A percentile compares a stretch with the other conserved stretches of the same genome.
Conservation (phyloP, 1,140 invertebrate genomes). For the Drosophila ambigua region DNA sequence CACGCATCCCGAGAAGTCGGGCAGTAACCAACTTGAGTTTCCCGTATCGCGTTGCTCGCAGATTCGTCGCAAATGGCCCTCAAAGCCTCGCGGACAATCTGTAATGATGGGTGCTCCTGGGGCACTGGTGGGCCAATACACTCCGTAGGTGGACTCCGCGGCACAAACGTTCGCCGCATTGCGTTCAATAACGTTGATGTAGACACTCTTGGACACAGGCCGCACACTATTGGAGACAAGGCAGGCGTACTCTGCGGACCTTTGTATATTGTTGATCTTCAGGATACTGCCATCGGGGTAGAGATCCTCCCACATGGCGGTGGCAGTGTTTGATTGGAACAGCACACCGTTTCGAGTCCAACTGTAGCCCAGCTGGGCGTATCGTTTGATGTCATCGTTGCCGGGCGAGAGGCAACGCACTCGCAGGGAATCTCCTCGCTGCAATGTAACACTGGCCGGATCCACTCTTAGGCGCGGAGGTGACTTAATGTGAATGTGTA, state of each 20-base stretch:
- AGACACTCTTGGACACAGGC: constrained; percentile 86
- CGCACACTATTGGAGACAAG: constrained; percentile 85
- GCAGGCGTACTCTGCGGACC: constrained; percentile 87
- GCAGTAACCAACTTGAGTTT: constrained; percentile 88
- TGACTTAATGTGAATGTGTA: constrained; percentile 87
- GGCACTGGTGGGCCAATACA: constrained; percentile 87
- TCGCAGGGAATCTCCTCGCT: constrained; percentile 86
- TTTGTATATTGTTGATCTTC: constrained; percentile 90
- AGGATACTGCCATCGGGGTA: constrained; percentile 91
- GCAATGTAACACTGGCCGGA: constrained; percentile 89
- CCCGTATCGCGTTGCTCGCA: constrained; percentile 86
- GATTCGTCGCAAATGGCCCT: constrained; percentile 85
- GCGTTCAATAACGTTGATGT: constrained; percentile 87
- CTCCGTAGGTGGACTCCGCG: constrained; percentile 84
- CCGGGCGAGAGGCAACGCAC: constrained; percentile 88
- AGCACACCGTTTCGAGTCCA: constrained; percentile 91
- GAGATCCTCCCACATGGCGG: constrained; percentile 91
- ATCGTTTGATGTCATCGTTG: constrained; percentile 85
- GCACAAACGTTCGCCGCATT: constrained; percentile 86
- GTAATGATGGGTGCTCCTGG: constrained; percentile 86
- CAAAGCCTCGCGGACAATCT: constrained; percentile 86
- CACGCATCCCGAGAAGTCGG: constrained; percentile 90
- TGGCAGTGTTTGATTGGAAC: constrained; percentile 88
- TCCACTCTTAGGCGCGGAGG: constrained; percentile 89
- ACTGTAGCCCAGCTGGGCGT: constrained; percentile 89